Base-by-base conservation (phyloP, 2,797 vertebrate species). In the Crenichthys baileyi region DNA sequence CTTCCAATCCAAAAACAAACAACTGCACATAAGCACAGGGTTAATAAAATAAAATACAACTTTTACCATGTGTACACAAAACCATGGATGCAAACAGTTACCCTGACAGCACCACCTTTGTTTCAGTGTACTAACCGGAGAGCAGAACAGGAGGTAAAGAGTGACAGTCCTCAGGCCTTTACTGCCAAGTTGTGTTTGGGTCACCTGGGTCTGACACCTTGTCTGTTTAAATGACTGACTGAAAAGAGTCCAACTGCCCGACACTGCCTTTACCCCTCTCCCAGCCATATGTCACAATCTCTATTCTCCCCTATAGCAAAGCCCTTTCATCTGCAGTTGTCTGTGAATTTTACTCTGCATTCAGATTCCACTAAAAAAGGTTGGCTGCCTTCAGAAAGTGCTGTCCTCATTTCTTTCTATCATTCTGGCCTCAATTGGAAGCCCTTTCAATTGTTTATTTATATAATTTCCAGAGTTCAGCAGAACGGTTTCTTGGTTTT, bases 161-260 rank as follows among this genome's bases (percentile, higher is more conserved):
- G 79, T 31, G 90, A 80, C 77, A 39, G 72, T 85, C 78, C 83
- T 78, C 72, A 12, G 80, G 75, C 83, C 8, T 77, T 74, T 9
- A 2, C 88, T 92, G 92, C 83, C 90, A 90, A 73, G 60, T 84
- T 80, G 20, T 39, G 88, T 91, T 90, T 83, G 82, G 86, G 88
- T 90, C 86, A 83, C 78, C 82, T 75, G 87, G 75, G 82, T 81
- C 77, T 75, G 83, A 85, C 80, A 58, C 16, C 74, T 79, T 70
- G 77, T 87, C 73, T 79, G 79, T 79, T 77, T 83, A 61, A 73
- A 78, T 80, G 72, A 46, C 72, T 81, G 86, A 86, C 82, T 89
- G 87, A 88, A 83, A 75, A 63, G 58, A 78, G 12, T 90, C 85
- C 85, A 87, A 50, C 80, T 78, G 73, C 76, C 75, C 72, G 11